These are phyloP conservation scores for Diphyllodes magnificus DNA, from an alignment of 2,113 vertebrate genomes.

Conservation along the genomic window DNA sequence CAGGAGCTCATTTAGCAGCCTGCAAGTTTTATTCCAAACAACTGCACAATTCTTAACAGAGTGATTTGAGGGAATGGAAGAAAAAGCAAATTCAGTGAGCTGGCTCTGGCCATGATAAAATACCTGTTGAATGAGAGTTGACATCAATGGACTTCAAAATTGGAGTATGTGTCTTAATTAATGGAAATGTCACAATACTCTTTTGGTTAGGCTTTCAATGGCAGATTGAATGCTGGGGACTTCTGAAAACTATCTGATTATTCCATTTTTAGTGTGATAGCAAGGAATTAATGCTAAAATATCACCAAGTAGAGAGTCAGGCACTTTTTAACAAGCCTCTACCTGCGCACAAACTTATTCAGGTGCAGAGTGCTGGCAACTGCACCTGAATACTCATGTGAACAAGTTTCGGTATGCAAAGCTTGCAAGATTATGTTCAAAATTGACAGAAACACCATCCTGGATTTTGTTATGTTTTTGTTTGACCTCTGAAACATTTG, in stretches of 20 bases:
- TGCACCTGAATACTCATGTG: neutral
- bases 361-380: neutral
- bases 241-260: neutral
- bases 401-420: neutral
- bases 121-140: neutral
- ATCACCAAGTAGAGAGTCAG: neutral
- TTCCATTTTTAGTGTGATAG: neutral
- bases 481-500: neutral
- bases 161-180: neutral
- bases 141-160: neutral
- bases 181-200: neutral
- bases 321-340: neutral
- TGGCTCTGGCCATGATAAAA: neutral
- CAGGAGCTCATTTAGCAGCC: neutral
- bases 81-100: neutral
- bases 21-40: neutral
- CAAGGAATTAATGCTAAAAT: neutral
- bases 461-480: neutral
- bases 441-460: neutral
- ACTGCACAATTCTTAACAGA: neutral
- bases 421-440: neutral
- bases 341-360: neutral
- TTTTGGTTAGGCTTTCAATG: neutral
- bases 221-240: neutral
- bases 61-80: neutral